Conservation (phyloP, 2,888 invertebrate species). For the Pristionchus arcanus region DNA sequence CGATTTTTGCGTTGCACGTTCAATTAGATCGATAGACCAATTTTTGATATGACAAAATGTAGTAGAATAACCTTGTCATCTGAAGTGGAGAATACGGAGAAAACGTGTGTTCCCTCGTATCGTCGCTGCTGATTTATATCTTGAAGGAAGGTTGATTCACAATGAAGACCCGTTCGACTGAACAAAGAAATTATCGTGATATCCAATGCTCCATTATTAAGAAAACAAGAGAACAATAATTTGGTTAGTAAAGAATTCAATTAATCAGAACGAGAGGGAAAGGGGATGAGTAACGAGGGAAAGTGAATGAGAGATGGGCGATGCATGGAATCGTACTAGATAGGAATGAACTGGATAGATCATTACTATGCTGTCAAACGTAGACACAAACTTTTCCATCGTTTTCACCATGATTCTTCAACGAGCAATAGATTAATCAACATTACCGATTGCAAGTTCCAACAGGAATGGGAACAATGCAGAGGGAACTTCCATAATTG, state of each 20-base stretch:
- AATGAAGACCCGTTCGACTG: slow-evolving; percentile 75
- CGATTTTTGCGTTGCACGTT: no score
- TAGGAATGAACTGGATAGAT: neutral
- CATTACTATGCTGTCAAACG: neutral
- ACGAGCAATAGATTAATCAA: neutral
- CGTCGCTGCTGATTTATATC: slow-evolving; percentile 73
- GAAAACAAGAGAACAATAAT: neutral
- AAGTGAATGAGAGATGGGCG: neutral
- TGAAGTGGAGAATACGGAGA: slow-evolving; percentile 75
- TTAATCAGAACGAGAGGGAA: neutral
- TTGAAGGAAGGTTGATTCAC: slow-evolving; percentile 76
- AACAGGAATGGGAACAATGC: slow-evolving; percentile 77
- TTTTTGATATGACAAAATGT: no score
- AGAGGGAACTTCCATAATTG: slow-evolving; percentile 76
- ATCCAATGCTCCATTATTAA: neutral
- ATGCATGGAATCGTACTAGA: neutral
- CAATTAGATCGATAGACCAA: no score
- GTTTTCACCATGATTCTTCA: neutral
- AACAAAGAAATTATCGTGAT: slow-evolving; percentile 25
- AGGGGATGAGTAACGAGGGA: neutral
- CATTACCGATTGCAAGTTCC: slow-evolving; percentile 74
- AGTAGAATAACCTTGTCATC: slow-evolving; percentile 73
- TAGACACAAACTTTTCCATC: neutral
- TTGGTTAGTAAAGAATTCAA: neutral
- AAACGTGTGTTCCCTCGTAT: slow-evolving; percentile 75